These are phyloP conservation scores for Sipha maydis DNA, from an alignment of 2,888 invertebrate genomes.

Conservation along the genomic window DNA sequence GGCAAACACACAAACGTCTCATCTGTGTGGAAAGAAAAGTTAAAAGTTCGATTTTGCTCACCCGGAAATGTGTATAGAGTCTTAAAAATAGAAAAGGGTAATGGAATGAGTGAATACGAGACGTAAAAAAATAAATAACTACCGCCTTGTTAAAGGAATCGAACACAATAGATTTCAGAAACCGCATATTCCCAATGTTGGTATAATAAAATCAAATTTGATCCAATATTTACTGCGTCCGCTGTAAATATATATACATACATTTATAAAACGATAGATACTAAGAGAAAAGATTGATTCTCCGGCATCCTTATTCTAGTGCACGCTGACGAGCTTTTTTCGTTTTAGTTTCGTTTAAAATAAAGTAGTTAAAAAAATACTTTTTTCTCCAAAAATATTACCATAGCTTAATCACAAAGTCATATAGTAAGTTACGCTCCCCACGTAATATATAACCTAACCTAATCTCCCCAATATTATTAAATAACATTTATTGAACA, in stretches of 20 bases:
- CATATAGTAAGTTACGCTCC: no score
- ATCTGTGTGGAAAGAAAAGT: neutral
- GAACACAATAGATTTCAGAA: constrained; percentile 7
- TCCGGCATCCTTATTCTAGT: neutral
- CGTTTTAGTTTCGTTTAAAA: neutral
- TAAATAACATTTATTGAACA: no score
- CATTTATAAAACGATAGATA: constrained; percentile 21
- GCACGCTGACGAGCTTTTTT: neutral
- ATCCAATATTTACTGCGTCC: constrained; percentile 18
- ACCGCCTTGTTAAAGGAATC: constrained; percentile 40
- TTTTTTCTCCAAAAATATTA: no score
- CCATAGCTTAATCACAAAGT: no score
- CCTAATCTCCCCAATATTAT: no score
- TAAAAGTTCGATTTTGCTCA: constrained; percentile 14
- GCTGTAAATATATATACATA: neutral
- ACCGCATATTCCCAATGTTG: constrained; percentile 11
- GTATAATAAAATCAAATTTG: constrained; percentile 42
- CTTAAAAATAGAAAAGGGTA: constrained; percentile 33
- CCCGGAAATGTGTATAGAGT: neutral
- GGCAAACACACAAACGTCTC: no score
- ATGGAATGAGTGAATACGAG: neutral
- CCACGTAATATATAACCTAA: no score
- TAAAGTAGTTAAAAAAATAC: neutral
- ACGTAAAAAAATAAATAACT: constrained; percentile 15
- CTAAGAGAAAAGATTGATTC: constrained; percentile 38